Evolutionary conservation across 2,888 invertebrate genomes (phyloP).

Genomic region (Oscheius sp.): DNA sequence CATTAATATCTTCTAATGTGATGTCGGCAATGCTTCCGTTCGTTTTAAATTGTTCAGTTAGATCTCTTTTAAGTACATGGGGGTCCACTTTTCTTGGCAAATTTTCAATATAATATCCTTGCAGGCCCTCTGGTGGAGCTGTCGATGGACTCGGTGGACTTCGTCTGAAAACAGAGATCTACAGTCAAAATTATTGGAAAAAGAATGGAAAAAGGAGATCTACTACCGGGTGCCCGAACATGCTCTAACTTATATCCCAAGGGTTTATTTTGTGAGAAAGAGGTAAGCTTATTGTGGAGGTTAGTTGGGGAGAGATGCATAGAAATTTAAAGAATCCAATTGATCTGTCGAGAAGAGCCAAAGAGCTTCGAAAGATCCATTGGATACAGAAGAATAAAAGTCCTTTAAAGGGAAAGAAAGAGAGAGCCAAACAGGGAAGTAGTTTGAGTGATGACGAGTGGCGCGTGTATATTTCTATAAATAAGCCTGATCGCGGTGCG

Average conservation of each 20-base stretch:
- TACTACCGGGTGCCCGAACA: neutral
- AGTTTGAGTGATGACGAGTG: too few relatives aligned
- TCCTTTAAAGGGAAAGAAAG: neutral
- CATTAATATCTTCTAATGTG: constrained; percentile 3
- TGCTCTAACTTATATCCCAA: neutral
- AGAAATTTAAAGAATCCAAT: too few relatives aligned
- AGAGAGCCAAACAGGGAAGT: neutral
- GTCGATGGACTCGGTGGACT: neutral
- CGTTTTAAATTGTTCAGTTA: neutral
- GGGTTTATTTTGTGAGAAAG: neutral
- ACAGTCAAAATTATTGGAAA: neutral
- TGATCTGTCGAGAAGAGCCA: neutral
- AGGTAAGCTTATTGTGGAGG: too few relatives aligned
- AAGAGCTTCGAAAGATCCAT: neutral
- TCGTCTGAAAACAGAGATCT: constrained; percentile 14
- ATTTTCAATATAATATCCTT: constrained; percentile 26
- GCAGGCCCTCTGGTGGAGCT: constrained; percentile 14
- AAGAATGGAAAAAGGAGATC: neutral
- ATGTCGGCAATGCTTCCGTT: constrained; percentile 23
- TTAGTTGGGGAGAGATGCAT: too few relatives aligned
- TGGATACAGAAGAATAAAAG: neutral
- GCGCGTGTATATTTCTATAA: neutral
- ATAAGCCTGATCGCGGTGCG: neutral
- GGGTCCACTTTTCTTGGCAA: neutral
- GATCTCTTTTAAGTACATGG: neutral